Evolutionary conservation across 2,888 invertebrate species (phyloP).

Genomic region (Ormyrus pomaceus): DNA sequence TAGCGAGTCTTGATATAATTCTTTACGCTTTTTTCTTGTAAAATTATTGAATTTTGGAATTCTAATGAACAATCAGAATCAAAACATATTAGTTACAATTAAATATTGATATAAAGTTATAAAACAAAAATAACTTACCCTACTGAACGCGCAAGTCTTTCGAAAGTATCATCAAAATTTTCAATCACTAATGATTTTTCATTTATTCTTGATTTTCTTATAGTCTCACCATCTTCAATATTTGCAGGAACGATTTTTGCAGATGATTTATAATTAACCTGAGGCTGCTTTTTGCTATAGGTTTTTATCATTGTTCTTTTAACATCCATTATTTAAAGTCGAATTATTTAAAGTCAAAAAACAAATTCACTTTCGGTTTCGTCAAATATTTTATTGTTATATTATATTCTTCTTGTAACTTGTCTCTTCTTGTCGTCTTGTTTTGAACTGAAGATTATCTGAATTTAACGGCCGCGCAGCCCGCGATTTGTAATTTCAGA

Average conservation of each 20-base stretch:
- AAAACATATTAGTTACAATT: not conserved
- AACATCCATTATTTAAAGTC: conserved; percentile 25
- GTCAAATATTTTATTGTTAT: too few relatives aligned
- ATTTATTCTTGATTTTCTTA: conserved; percentile 45
- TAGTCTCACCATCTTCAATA: not conserved
- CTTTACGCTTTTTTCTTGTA: too few relatives aligned
- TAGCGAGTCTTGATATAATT: too few relatives aligned
- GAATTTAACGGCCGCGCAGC: too few relatives aligned
- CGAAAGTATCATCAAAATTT: conserved; percentile 68
- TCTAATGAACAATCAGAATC: conserved; percentile 9
- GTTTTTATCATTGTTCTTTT: conserved; percentile 39
- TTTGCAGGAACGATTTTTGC: not conserved
- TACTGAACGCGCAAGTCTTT: conserved; percentile 62
- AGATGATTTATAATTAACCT: not conserved
- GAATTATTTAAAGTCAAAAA: conserved; percentile 10
- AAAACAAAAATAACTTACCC: conserved; percentile 59
- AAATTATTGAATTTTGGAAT: not conserved
- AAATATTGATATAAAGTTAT: not conserved
- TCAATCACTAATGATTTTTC: conserved; percentile 58
- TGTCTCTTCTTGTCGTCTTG: too few relatives aligned
- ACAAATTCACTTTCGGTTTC: too few relatives aligned
- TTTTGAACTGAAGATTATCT: too few relatives aligned
- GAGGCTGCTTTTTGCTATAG: conserved; percentile 47
- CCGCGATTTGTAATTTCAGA: too few relatives aligned
- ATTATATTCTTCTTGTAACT: too few relatives aligned